These are phyloP conservation scores for Picathartes gymnocephalus DNA, from an alignment of 2,113 vertebrate species.

Conservation along the genomic window DNA sequence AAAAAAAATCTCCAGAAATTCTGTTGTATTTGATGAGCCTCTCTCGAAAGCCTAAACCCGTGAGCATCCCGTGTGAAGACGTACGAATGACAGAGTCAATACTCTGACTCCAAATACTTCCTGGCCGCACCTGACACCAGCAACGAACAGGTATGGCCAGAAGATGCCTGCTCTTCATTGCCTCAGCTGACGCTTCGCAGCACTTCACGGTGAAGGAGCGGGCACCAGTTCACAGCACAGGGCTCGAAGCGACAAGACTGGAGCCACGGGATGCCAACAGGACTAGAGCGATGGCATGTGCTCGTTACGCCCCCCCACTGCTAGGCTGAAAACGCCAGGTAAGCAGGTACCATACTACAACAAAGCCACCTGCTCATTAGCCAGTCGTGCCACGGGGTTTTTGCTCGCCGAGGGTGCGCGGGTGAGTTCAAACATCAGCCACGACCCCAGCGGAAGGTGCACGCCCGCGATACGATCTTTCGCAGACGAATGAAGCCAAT, in stretches of 20 bases:
- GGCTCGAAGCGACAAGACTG: neutral
- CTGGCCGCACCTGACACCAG: neutral
- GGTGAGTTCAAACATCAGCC: neutral
- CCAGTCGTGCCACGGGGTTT: neutral
- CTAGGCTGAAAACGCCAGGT: neutral
- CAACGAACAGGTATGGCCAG: neutral
- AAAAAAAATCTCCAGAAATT: neutral
- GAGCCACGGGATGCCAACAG: neutral
- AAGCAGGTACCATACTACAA: neutral
- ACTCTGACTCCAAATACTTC: neutral
- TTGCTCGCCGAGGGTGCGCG: accelerated
- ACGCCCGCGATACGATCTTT: conserved; percentile 13
- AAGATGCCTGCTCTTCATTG: neutral
- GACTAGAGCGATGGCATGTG: neutral
- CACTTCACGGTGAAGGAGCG: accelerated
- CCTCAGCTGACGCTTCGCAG: neutral
- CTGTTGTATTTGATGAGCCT: neutral
- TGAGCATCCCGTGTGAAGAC: neutral
- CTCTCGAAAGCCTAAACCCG: neutral
- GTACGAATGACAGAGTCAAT: neutral
- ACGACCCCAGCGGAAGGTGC: neutral
- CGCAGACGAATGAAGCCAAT: neutral
- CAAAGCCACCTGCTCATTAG: accelerated
- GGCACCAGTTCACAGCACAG: neutral
- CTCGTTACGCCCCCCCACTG: neutral